A percentile compares a stretch with the other conserved stretches of the same genome.
Evolutionary conservation across 2,113 vertebrate genomes (phyloP).

Genomic region (Bos taurus): ARS-UCD2.0 NC_037351.1:57039001-57039500

Average conservation of each 20-base stretch:
- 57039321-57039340: neutral
- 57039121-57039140: neutral
- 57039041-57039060: neutral
- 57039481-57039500: neutral
- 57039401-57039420: neutral
- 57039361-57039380: too few species aligned
- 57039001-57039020: neutral
- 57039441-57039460: neutral
- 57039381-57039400: accelerated
- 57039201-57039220: neutral
- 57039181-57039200: neutral
- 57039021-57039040: neutral
- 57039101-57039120: neutral
- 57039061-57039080: neutral
- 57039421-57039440: accelerated
- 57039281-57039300: neutral
- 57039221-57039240: neutral
- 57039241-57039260: neutral
- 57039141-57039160: neutral
- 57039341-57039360: too few species aligned
- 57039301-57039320: neutral
- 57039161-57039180: neutral
- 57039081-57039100: neutral
- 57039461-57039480: neutral
- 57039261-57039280: neutral